Percentiles rank a stretch among this genome's conserved stretches.
phyloP scores from a whole-genome alignment of 2,888 invertebrate species.

The Tinea pellionella region DNA sequence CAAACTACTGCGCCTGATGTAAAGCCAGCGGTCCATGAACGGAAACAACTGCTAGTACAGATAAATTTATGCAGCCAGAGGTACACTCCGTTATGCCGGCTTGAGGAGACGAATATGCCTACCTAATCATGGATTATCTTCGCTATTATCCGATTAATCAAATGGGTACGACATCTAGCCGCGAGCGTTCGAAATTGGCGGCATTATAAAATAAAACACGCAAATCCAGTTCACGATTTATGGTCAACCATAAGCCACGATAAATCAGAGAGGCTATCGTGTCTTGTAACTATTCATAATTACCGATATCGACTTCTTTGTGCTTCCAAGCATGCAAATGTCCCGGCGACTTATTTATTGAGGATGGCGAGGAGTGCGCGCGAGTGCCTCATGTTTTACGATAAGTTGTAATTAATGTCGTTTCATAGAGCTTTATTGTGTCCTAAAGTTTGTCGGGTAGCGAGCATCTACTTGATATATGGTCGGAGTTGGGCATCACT shows the following conservation, averaged over 20 bases:
- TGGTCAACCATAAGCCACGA: constrained; percentile 29
- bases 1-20: too few relatives aligned
- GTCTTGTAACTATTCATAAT: constrained; percentile 43
- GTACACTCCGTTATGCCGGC: too few relatives aligned
- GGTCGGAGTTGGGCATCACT: constrained; percentile 24
- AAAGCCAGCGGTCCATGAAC: too few relatives aligned
- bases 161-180: constrained; percentile 31
- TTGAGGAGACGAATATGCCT: too few relatives aligned
- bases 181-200: constrained; percentile 30
- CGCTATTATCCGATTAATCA: constrained; percentile 33
- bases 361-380: constrained; percentile 19
- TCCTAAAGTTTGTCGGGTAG: constrained; percentile 26
- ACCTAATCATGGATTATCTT: constrained; percentile 38
- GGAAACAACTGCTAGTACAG: too few relatives aligned
- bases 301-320: constrained; percentile 49
- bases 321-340: constrained; percentile 42
- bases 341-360: constrained; percentile 39
- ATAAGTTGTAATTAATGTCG: constrained; percentile 56
- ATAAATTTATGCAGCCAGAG: too few relatives aligned
- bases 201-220: constrained; percentile 25
- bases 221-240: constrained; percentile 25
- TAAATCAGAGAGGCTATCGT: constrained; percentile 31
- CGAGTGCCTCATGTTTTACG: constrained; percentile 35
- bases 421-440: constrained; percentile 47
- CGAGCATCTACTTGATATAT: constrained; percentile 36